These are phyloP conservation scores for Xerus rutilus DNA, from an alignment of 2,797 vertebrate genomes.

Conservation along the genomic window DNA sequence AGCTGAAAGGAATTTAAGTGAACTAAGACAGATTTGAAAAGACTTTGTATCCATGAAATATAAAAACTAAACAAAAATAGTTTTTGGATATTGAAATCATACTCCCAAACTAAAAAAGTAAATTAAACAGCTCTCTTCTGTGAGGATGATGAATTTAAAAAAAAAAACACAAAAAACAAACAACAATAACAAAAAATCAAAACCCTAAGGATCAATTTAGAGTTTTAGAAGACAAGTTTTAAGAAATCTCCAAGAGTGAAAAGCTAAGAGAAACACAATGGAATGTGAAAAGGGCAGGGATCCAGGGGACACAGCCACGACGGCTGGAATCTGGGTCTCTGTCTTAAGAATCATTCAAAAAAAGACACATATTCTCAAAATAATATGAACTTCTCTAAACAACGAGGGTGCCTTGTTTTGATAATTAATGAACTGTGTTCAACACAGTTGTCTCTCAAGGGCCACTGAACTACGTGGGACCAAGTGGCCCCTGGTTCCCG, in stretches of 20 bases:
- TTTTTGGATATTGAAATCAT: background rate
- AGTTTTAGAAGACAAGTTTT: constrained; percentile 35
- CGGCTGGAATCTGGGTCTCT: constrained; percentile 25
- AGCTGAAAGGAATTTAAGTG: constrained; percentile 3
- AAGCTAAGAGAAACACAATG: constrained; percentile 1
- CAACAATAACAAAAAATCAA: background rate
- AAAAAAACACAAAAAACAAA: no score
- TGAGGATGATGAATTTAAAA: background rate
- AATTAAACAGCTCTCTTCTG: background rate
- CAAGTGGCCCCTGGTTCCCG: background rate
- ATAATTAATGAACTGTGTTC: background rate
- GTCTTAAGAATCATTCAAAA: constrained; percentile 21
- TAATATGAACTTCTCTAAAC: constrained; percentile 19
- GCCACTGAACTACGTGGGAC: background rate
- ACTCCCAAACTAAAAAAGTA: constrained; percentile 31
- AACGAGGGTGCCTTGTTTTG: background rate
- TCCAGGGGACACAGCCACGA: background rate
- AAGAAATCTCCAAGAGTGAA: constrained; percentile 23
- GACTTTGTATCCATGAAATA: background rate
- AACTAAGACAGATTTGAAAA: constrained; percentile 28
- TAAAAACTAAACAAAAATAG: constrained; percentile 29
- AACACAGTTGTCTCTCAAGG: background rate
- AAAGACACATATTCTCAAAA: background rate
- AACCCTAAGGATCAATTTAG: background rate
- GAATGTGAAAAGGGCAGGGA: constrained; percentile 31